Evolutionary conservation across 2,797 vertebrate genomes (phyloP).

Genomic region (Myiotriccus ornatus): DNA sequence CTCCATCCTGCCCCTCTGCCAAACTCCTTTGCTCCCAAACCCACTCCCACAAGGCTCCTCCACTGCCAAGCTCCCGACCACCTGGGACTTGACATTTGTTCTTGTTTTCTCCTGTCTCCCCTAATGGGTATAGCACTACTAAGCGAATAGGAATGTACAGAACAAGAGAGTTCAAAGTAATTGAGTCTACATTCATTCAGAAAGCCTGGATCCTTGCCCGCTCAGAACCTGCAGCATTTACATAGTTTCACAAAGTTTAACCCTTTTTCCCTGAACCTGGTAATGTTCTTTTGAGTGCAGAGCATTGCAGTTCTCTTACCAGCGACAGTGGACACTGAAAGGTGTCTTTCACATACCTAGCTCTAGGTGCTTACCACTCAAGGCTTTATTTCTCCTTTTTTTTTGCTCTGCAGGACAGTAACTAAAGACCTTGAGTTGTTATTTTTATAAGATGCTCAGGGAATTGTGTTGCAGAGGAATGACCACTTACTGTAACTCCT

Average conservation of each 20-base stretch:
- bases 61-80: conserved; percentile 47
- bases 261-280: conserved; percentile 50
- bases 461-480: conserved; percentile 4
- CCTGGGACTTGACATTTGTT: conserved; percentile 73
- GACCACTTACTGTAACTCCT: not conserved
- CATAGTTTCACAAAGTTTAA: conserved; percentile 73
- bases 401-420: not conserved
- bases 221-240: conserved; percentile 69
- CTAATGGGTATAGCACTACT: conserved; percentile 73
- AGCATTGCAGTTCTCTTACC: not conserved
- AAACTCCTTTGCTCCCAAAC: conserved; percentile 28
- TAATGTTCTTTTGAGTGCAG: not conserved
- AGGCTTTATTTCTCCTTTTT: conserved; percentile 14
- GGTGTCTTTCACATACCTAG: conserved; percentile 2
- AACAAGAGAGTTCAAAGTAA: conserved; percentile 76
- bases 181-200: conserved; percentile 71
- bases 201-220: conserved; percentile 64
- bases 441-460: not conserved
- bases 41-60: conserved; percentile 47
- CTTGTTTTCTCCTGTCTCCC: conserved; percentile 74
- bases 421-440: not conserved
- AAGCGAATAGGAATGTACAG: conserved; percentile 75
- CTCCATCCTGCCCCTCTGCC: not conserved
- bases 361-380: not conserved
- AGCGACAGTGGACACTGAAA: not conserved